Base-by-base conservation (phyloP, 2,113 vertebrate species). In the Uria lomvia region DNA sequence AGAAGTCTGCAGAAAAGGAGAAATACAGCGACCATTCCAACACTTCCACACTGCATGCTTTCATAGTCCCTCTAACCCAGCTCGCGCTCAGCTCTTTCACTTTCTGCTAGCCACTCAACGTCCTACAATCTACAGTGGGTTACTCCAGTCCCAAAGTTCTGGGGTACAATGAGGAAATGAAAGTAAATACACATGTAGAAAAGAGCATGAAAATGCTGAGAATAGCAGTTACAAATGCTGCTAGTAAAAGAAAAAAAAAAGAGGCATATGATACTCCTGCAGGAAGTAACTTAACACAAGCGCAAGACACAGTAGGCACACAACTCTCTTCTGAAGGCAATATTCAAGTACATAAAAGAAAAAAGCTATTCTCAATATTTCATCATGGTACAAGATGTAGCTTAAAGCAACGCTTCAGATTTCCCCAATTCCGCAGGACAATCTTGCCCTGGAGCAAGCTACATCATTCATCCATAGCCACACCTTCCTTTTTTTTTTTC, bases 361-460 rank as follows among this genome's bases (percentile, higher is more conserved):
- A 50, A 85, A 92, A 93, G 74, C 74, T 72, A 24, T 47, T 91
- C 88, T 92, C 94, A 66, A 4, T 59, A 87, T 97, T 97, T 96
- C 95, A 92, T 88, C 86, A 83, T 6, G 26, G 95, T 89, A 96
- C 85, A 98, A 97, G 97, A 98, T 82, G 47, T 98, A 98, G 98
- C 98, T 98, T 86, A 97, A 90, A 98, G 98, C 98, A 93, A 98
- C 29, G 76, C 94, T 94, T 83, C 97, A 94, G 68, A 92, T 96
- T 97, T 98, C 97, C 92, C 97, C 97, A 96, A 93, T 94, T 96
- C 96, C 97, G 94, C 97, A 93, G 98, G 97, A 97, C 98, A 97
- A 78, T 88, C 95, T 93, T 98, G 97, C 98, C 98, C 98, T 96
- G 68, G 24, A 96, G 98, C 96, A 85, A 97, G 93, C 91, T 97